A percentile compares a stretch with the other conserved stretches of the same genome.
phyloP scores from a whole-genome alignment of 2,888 invertebrate species.

The Tineola bisselliella region DNA sequence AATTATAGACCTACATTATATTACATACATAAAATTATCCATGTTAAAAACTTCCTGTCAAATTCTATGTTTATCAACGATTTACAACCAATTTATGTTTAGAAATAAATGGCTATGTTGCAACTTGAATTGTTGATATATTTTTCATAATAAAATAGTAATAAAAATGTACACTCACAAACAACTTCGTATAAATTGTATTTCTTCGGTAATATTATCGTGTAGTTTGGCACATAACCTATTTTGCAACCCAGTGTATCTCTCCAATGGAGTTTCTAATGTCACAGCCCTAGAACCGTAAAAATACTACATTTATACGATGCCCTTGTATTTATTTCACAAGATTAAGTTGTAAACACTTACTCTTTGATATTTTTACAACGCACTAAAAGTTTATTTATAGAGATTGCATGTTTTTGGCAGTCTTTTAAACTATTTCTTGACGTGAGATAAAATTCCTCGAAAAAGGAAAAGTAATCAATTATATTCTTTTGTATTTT shows the following conservation, averaged over 20 bases:
- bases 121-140: too few species aligned
- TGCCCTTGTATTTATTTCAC: not conserved
- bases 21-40: too few species aligned
- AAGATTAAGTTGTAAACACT: conserved; percentile 24
- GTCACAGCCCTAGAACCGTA: conserved; percentile 48
- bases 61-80: too few species aligned
- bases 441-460: conserved; percentile 53
- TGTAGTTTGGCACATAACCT: conserved; percentile 45
- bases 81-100: not conserved
- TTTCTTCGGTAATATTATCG: conserved; percentile 49
- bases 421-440: conserved; percentile 59
- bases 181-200: conserved; percentile 49
- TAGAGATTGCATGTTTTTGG: conserved; percentile 56
- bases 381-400: conserved; percentile 63
- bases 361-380: conserved; percentile 58
- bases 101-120: not conserved
- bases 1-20: too few species aligned
- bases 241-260: conserved; percentile 47
- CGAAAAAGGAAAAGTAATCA: conserved; percentile 62
- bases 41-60: too few species aligned
- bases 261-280: conserved; percentile 46
- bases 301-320: not conserved
- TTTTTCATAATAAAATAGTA: too few species aligned
- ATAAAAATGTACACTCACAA: conserved; percentile 29
- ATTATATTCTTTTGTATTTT: conserved; percentile 62